phyloP scores from a whole-genome alignment of 1,140 invertebrate genomes.

The Cotesia typhae region DNA sequence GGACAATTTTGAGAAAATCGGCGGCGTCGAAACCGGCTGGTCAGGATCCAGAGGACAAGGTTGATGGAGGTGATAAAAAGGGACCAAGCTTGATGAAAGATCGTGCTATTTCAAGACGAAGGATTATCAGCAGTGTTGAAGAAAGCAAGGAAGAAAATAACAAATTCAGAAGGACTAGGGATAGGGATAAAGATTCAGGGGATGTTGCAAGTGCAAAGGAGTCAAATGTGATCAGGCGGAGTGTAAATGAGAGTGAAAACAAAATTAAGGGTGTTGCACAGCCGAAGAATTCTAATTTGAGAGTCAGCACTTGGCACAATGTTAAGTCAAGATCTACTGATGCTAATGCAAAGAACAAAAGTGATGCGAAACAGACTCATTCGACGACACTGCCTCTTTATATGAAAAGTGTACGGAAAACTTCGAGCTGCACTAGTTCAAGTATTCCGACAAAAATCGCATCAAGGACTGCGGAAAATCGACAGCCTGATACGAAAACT shows the following conservation, averaged over 20 bases:
- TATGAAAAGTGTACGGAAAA: conserved; percentile 48
- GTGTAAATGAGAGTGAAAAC: conserved; percentile 27
- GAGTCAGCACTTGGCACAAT: conserved; percentile 16
- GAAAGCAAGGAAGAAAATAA: neutral
- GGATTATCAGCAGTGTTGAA: conserved; percentile 53
- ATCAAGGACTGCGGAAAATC: conserved; percentile 28
- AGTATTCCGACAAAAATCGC: conserved; percentile 50
- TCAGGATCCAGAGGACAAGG: conserved; percentile 34
- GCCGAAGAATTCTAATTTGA: neutral
- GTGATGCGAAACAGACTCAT: conserved; percentile 21
- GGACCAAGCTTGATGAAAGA: conserved; percentile 26
- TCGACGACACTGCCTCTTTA: conserved; percentile 54
- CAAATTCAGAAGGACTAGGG: neutral
- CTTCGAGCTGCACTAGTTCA: conserved; percentile 41
- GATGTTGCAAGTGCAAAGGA: neutral
- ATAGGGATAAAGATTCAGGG: neutral
- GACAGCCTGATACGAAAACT: conserved; percentile 32
- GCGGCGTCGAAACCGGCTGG: conserved; percentile 27
- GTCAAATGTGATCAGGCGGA: neutral
- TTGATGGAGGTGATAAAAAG: neutral
- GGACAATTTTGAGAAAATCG: conserved; percentile 41
- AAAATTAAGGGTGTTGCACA: neutral
- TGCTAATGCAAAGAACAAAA: conserved; percentile 9
- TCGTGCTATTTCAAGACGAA: conserved; percentile 54
- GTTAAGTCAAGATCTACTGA: conserved; percentile 27